Conservation (phyloP, 2,888 invertebrate species). For the Plagiodera versicolora region DNA sequence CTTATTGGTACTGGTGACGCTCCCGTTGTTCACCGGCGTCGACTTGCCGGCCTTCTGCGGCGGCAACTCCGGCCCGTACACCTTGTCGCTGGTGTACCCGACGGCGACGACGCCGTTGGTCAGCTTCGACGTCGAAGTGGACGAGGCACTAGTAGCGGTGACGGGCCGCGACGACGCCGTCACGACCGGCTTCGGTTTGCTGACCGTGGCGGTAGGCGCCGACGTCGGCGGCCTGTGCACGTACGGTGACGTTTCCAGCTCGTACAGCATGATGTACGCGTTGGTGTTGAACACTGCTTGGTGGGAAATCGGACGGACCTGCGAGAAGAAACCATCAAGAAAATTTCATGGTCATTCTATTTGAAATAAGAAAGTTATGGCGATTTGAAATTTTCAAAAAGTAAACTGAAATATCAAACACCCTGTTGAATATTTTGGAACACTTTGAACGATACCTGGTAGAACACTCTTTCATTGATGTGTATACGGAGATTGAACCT, state of each 20-base stretch:
- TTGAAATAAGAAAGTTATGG: no score
- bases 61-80: slow-evolving; percentile 52
- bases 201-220: slow-evolving; percentile 15
- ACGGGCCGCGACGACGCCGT: slow-evolving; percentile 13
- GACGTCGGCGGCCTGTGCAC: slow-evolving; percentile 28
- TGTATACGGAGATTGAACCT: no score
- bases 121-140: slow-evolving; percentile 24
- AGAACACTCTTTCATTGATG: no score
- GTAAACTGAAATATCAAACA: no score
- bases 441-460: no score
- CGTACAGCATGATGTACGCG: slow-evolving; percentile 93
- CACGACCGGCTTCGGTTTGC: slow-evolving; percentile 19
- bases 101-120: slow-evolving; percentile 34
- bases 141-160: slow-evolving; percentile 18
- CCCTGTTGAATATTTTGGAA: no score
- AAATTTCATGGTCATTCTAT: no score
- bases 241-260: slow-evolving; percentile 55
- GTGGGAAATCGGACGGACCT: slow-evolving; percentile 71
- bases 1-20: slow-evolving; percentile 31
- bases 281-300: slow-evolving; percentile 81
- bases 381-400: no score
- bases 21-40: slow-evolving; percentile 26
- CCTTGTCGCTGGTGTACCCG: slow-evolving; percentile 46
- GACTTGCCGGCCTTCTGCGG: slow-evolving; percentile 35
- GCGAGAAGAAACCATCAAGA: no score